Evolutionary conservation across 1,140 invertebrate species (phyloP).

Genomic region (Megalonaias nervosa): DNA sequence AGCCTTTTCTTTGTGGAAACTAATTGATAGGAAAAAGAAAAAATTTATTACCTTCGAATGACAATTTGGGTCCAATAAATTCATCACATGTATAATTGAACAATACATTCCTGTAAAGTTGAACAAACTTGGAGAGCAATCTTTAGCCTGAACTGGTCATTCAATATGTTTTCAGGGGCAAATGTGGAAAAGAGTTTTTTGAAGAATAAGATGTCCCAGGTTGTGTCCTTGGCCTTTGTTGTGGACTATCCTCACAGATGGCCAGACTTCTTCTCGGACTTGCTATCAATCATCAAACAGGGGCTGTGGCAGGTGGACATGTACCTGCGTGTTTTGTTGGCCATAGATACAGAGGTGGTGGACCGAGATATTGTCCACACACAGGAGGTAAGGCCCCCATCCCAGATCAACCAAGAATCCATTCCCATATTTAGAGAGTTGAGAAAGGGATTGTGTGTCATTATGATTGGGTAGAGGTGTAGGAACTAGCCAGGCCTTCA

Average conservation of each 20-base stretch:
- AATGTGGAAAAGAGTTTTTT: constrained; percentile 65
- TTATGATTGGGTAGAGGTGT: no score
- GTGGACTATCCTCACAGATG: constrained; percentile 74
- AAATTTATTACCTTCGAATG: no score
- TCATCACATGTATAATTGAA: no score
- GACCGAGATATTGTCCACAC: constrained; percentile 73
- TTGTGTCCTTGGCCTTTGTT: constrained; percentile 74
- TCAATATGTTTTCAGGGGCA: constrained; percentile 37
- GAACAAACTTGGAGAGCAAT: no score
- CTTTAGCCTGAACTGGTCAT: no score
- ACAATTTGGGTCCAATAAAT: no score
- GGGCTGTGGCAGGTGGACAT: constrained; percentile 72
- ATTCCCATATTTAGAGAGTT: no score
- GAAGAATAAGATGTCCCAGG: constrained; percentile 75
- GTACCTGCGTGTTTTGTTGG: constrained; percentile 74
- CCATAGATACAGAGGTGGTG: constrained; percentile 75
- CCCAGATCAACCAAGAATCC: neutral
- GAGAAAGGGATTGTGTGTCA: no score
- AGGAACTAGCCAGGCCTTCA: no score
- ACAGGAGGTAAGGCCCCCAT: constrained; percentile 51
- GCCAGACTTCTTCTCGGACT: constrained; percentile 75
- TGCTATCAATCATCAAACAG: constrained; percentile 67
- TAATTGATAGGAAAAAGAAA: no score
- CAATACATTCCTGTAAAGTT: no score
- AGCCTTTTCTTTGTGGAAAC: no score